phyloP scores from a whole-genome alignment of 2,113 vertebrate species.

The Anseranas semipalmata region DNA sequence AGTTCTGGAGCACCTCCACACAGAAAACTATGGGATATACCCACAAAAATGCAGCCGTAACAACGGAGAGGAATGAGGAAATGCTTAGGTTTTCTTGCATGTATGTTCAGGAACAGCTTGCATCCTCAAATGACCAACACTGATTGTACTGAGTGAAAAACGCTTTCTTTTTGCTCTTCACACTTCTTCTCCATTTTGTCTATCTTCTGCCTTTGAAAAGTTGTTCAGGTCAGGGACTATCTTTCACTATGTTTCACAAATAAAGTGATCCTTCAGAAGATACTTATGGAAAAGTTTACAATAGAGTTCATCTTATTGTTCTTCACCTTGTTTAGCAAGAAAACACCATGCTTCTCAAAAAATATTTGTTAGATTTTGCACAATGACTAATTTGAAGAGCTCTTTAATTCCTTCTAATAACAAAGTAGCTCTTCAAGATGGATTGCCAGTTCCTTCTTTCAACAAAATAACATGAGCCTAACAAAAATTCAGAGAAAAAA shows the following conservation, averaged over 20 bases:
- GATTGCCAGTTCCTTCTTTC: background rate
- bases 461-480: background rate
- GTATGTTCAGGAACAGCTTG: background rate
- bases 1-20: background rate
- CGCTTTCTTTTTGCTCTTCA: background rate
- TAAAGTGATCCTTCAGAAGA: no score
- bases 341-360: background rate
- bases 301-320: background rate
- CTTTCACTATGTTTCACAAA: background rate
- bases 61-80: background rate
- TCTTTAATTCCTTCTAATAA: background rate
- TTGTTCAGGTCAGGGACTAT: background rate
- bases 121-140: background rate
- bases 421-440: background rate
- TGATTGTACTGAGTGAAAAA: background rate
- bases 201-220: background rate
- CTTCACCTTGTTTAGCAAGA: background rate
- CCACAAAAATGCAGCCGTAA: background rate
- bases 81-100: fast-evolving
- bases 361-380: background rate
- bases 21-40: background rate
- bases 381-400: background rate
- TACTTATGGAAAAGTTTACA: background rate
- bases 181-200: background rate
- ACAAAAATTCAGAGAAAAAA: background rate